These are phyloP conservation scores for Melanotaenia trifasciata DNA, from an alignment of 2,797 vertebrate species.

Conservation along the genomic window DNA sequence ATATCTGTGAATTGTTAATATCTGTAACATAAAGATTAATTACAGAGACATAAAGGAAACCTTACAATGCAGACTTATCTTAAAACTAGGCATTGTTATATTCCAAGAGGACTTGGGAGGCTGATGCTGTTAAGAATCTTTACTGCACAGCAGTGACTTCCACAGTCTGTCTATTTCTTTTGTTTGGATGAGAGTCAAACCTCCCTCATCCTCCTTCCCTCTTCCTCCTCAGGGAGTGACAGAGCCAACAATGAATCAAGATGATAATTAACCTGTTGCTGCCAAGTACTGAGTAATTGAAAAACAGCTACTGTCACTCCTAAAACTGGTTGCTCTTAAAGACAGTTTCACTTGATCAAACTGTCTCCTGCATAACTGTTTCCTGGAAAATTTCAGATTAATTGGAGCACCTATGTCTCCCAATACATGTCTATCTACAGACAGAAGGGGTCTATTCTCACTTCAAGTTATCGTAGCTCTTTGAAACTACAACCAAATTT, in stretches of 20 bases:
- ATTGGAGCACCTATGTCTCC: background rate
- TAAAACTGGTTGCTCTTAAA: background rate
- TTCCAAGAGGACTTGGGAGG: conserved; percentile 17
- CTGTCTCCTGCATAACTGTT: background rate
- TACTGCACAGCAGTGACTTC: conserved; percentile 16
- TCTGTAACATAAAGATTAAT: conserved; percentile 2
- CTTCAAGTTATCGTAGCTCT: background rate
- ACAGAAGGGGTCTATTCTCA: background rate
- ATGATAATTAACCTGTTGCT: conserved; percentile 36
- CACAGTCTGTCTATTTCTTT: conserved; percentile 35
- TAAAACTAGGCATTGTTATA: conserved; percentile 18
- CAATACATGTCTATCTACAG: background rate
- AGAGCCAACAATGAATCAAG: conserved; percentile 25
- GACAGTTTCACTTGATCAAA: background rate
- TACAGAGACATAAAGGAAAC: background rate
- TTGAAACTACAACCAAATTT: background rate
- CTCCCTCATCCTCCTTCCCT: conserved; percentile 10
- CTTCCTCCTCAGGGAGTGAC: conserved; percentile 22
- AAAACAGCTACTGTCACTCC: background rate
- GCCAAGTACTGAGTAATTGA: background rate
- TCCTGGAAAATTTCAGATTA: background rate
- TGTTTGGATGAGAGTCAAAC: conserved; percentile 37
- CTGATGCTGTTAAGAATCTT: conserved; percentile 19
- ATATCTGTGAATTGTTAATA: conserved; percentile 12
- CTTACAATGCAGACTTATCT: background rate